Base-by-base conservation (phyloP, 2,888 invertebrate genomes). In the Blastobasis lacticolella region DNA sequence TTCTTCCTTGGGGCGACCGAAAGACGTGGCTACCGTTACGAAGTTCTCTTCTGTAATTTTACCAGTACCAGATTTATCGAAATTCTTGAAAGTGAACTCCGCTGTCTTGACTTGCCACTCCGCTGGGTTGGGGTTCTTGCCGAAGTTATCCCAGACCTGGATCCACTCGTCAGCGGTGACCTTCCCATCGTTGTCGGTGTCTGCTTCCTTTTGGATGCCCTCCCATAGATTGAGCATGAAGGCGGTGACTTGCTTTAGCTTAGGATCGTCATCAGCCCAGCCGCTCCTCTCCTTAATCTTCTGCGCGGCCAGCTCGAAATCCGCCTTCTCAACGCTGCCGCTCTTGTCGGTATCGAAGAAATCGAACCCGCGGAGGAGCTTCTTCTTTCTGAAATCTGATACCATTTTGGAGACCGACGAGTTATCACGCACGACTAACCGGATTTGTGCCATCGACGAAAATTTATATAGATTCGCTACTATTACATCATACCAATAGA, bases 281-380 rank as follows among this genome's bases (percentile, higher is more conserved):
- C 94, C 94, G 64, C 96, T 90, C 46, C 94, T 83, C 48, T 92
- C 90, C 66, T 95, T 92, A 56, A 96, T 94, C 88, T 94, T 94
- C 92, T 95, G 93, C 53, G 94, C 92, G 7, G 95, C 95, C 54
- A 94, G 81, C 69, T 95, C 94, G 67, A 97, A 95, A 77, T 97
- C 96, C 70, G 94, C 94, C 77, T 93, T 92, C 71, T 96, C 95
- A 62, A 97, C 95, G 56, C 92, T 92, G 9, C 96, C 96, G 78
- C 95, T 96, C 71, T 92, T 92, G 81, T 97, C 94, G 60, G 94
- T 93, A 88, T 97, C 97, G 67, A 96, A 95, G 86, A 96, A 95
- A 74, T 93, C 93, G 90, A 96, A 96, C 51, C 96, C 93, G 81
- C 94, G 94, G 62, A 94, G 90, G 42, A 95, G 91, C 81, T 96